Conservation (phyloP, 2,888 invertebrate species). For the Subacronicta megacephala region DNA sequence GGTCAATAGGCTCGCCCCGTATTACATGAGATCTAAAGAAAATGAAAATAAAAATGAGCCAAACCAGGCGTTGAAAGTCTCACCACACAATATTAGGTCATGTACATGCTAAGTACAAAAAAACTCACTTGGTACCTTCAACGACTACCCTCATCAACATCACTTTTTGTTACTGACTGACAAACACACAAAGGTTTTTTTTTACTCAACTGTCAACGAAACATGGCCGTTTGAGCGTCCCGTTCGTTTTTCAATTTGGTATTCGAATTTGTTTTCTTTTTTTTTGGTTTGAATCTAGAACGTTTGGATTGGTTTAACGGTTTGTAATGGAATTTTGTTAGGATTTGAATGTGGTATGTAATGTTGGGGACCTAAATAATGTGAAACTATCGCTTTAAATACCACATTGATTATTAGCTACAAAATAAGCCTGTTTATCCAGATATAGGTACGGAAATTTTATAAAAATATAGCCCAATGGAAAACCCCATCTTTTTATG, state of each 20-base stretch:
- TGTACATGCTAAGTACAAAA: constrained; percentile 36
- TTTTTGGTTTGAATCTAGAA: constrained; percentile 29
- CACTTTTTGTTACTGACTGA: constrained; percentile 55
- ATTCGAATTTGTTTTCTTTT: constrained; percentile 26
- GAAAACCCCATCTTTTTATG: no score
- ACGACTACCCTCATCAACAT: constrained; percentile 55
- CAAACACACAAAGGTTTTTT: constrained; percentile 53
- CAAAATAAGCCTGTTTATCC: no score
- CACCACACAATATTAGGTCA: constrained; percentile 4
- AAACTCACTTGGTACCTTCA: constrained; percentile 14
- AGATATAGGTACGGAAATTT: no score
- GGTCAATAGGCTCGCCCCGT: no score
- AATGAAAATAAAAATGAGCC: neutral
- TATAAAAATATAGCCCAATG: no score
- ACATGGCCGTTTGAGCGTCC: constrained; percentile 28
- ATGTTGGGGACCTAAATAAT: no score
- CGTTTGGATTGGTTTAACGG: constrained; percentile 14
- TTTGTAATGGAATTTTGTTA: constrained; percentile 20
- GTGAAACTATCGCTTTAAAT: no score
- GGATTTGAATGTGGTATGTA: neutral
- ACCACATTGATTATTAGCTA: no score
- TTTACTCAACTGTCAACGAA: constrained; percentile 46
- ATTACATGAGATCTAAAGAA: no score
- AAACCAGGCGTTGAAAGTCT: neutral
- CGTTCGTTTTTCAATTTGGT: constrained; percentile 44